Evolutionary conservation across 1,140 invertebrate genomes (phyloP).

Genomic region (Diplogasteroides magnus): DNA sequence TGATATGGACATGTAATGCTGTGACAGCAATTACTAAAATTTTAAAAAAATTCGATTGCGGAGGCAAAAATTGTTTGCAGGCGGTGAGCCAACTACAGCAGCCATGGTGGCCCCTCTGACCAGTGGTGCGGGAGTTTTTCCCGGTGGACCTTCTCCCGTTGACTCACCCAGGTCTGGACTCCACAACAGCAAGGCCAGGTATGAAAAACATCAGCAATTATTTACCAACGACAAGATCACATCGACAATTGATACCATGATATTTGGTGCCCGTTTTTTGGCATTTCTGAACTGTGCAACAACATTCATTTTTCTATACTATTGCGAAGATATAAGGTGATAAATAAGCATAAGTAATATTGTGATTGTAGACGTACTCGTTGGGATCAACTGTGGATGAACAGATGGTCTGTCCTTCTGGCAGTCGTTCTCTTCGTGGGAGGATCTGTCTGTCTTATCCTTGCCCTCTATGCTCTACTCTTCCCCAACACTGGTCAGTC

Average conservation of each 20-base stretch:
- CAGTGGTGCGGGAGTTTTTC: neutral
- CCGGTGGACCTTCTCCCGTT: neutral
- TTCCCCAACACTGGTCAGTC: neutral
- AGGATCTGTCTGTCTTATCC: neutral
- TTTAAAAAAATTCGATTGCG: no score
- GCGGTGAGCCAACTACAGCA: no score
- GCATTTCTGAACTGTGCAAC: neutral
- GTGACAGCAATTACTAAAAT: no score
- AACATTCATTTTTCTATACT: neutral
- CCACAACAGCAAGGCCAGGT: neutral
- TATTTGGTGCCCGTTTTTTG: neutral
- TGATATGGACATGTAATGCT: no score
- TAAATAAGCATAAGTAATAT: neutral
- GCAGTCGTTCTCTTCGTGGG: neutral
- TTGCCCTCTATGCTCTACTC: neutral
- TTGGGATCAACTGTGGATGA: neutral
- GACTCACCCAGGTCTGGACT: neutral
- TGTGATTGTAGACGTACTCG: neutral
- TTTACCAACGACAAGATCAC: neutral
- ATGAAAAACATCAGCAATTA: neutral
- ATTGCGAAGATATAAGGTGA: neutral
- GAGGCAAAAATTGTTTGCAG: no score
- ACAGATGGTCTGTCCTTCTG: neutral
- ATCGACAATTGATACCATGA: neutral
- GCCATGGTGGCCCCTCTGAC: neutral